A percentile compares a stretch with the other conserved stretches of the same genome.
phyloP scores from a whole-genome alignment of 2,888 invertebrate genomes.

The Tinea semifulvella region DNA sequence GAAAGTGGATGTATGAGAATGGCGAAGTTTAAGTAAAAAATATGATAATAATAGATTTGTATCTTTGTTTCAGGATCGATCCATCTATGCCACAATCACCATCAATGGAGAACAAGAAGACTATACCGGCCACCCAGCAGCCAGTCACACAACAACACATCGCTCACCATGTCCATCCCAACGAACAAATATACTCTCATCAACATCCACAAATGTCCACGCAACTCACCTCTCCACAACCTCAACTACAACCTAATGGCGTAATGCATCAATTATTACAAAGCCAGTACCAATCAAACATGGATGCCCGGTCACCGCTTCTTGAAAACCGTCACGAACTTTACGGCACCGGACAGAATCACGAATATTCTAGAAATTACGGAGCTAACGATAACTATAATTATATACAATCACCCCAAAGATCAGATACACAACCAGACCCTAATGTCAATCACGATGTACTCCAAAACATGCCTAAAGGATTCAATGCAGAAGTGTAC shows the following conservation, averaged over 20 bases:
- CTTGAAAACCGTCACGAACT: constrained; percentile 66
- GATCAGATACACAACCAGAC: constrained; percentile 47
- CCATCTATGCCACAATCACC: constrained; percentile 71
- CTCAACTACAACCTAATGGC: constrained; percentile 60
- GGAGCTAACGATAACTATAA: constrained; percentile 66
- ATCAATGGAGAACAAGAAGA: constrained; percentile 74
- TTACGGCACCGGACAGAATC: constrained; percentile 64
- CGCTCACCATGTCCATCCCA: constrained; percentile 57
- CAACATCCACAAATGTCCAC: constrained; percentile 52
- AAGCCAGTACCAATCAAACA: constrained; percentile 55
- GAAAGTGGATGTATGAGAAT: too few species aligned
- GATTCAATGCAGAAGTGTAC: constrained; percentile 68
- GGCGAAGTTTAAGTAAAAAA: too few species aligned
- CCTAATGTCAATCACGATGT: constrained; percentile 56
- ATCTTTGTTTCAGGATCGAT: constrained; percentile 71
- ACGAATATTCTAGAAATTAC: constrained; percentile 61
- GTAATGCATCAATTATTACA: constrained; percentile 64
- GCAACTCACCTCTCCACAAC: constrained; percentile 43
- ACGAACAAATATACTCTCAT: constrained; percentile 56
- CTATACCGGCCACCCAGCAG: constrained; percentile 62
- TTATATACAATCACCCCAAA: constrained; percentile 57
- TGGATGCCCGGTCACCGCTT: constrained; percentile 58
- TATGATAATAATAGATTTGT: not conserved
- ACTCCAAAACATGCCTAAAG: constrained; percentile 53
- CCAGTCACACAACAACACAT: constrained; percentile 59